Evolutionary conservation across 2,888 invertebrate species (phyloP), one percentile per base, ranked within the genome.

Genomic region (Itoplectis maculator): DNA sequence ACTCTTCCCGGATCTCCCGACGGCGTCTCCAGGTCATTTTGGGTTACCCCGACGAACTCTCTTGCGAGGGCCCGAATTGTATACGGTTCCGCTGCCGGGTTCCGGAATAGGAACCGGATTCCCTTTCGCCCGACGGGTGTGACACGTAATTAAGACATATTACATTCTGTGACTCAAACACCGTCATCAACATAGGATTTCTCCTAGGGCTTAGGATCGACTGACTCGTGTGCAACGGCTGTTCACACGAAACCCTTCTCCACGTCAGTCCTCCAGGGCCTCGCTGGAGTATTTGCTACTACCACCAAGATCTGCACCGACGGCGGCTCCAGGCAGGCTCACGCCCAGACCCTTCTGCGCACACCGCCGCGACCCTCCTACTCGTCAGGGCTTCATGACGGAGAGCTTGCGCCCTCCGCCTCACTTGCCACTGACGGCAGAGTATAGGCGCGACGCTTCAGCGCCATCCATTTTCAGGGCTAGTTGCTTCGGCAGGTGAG

Each of bases 391-490:
- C 29, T 29, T 29, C 29, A 29, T 29, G 29, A 29, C 29, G 29
- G 29, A 29, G 70, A 63, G 42, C n/a, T n/a, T 56, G 15, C 63
- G 59, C 75, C 54, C 69, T 65, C 78, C 85, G 86, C 86, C 89
- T 90, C 92, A 92, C 89, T 88, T 93, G 91, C 92, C 91, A 88
- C 91, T 92, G 92, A 93, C 95, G 95, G 95, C 94, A 94, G 92
- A 92, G 94, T 94, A 94, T 94, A 93, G 93, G 94, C 91, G 90
- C 91, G 89, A 93, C 94, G 94, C 94, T 94, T 92, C 90, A 94
- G 94, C 94, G 94, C 94, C 95, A 94, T 95, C 94, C 94, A 95
- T 95, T 95, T 95, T 95, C 94, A 95, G 94, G 94, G 94, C 94
- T 94, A 93, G 94, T 94, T 94, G 93, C 93, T 94, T 94, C 94